These are phyloP conservation scores for Quadriops clusia DNA, from an alignment of 2,888 invertebrate species.

Conservation along the genomic window DNA sequence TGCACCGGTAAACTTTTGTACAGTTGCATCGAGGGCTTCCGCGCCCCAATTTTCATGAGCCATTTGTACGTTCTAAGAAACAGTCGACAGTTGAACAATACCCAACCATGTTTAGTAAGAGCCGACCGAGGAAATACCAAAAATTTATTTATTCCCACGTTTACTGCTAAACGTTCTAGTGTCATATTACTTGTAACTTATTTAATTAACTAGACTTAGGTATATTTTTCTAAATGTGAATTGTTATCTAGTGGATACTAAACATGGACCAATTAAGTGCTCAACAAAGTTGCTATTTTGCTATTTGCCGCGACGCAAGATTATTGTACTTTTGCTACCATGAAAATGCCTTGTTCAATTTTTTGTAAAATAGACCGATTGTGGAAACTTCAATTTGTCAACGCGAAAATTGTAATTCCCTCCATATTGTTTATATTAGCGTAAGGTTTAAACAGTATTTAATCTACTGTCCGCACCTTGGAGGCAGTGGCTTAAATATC, in stretches of 20 bases:
- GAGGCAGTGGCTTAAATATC: too few relatives aligned
- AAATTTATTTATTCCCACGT: slow-evolving; percentile 15
- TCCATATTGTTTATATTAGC: slow-evolving; percentile 30
- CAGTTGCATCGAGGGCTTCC: too few relatives aligned
- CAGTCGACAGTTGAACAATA: slow-evolving; percentile 16
- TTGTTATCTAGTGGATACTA: slow-evolving; percentile 15
- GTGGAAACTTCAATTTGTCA: slow-evolving; percentile 7
- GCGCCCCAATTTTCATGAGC: too few relatives aligned
- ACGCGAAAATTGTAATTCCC: slow-evolving; percentile 25
- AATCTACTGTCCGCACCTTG: too few relatives aligned
- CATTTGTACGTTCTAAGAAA: too few relatives aligned
- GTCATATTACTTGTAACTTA: slow-evolving; percentile 19
- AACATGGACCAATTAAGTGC: slow-evolving; percentile 24
- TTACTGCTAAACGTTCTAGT: slow-evolving; percentile 16
- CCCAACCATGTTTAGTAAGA: slow-evolving; percentile 22
- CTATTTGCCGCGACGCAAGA: slow-evolving; percentile 17
- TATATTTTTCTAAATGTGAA: slow-evolving; percentile 10
- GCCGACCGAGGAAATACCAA: slow-evolving; percentile 18
- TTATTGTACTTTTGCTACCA: slow-evolving; percentile 21
- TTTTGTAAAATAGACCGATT: slow-evolving; percentile 16
- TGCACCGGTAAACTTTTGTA: too few relatives aligned
- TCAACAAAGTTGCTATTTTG: slow-evolving; percentile 21
- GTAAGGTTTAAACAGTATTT: slow-evolving; percentile 27
- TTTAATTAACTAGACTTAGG: slow-evolving; percentile 14
- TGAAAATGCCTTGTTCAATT: slow-evolving; percentile 28